Conservation (phyloP, 2,797 vertebrate genomes). For the Clarias platycephalus region DNA sequence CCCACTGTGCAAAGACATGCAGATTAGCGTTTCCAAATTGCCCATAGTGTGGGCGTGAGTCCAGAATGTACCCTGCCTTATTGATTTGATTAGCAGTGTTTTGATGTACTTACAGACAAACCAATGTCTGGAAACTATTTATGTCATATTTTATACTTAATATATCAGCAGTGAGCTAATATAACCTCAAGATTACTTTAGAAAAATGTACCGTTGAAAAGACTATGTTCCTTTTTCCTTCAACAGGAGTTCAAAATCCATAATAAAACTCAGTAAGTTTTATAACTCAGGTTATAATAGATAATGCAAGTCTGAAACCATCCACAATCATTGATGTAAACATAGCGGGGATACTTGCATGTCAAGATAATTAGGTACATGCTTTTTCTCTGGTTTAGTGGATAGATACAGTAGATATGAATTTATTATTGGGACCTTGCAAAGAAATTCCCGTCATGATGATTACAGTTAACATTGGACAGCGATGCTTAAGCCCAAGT, state of each 20-base stretch:
- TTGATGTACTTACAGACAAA: background rate
- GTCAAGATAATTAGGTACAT: background rate
- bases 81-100: too few relatives aligned
- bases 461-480: conserved; percentile 24
- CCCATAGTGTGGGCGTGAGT: too few relatives aligned
- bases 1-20: too few relatives aligned
- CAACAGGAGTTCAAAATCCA: conserved; percentile 6
- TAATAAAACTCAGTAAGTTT: conserved; percentile 1
- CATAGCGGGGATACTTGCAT: background rate
- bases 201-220: background rate
- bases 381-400: background rate
- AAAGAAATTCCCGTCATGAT: conserved; percentile 36
- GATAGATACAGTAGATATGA: background rate
- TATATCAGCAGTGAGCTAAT: conserved; percentile 17
- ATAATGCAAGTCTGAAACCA: background rate
- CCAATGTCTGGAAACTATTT: conserved; percentile 10
- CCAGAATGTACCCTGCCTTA: too few relatives aligned
- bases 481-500: background rate
- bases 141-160: conserved; percentile 15
- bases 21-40: too few relatives aligned
- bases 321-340: background rate
- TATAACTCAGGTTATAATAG: conserved; percentile 12
- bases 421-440: conserved; percentile 35
- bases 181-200: conserved; percentile 32
- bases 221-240: background rate